Evolutionary conservation across 2,797 vertebrate genomes (phyloP), one percentile per base, ranked within the genome.

Genomic region (Schizopygopsis malacanthus): DNA sequence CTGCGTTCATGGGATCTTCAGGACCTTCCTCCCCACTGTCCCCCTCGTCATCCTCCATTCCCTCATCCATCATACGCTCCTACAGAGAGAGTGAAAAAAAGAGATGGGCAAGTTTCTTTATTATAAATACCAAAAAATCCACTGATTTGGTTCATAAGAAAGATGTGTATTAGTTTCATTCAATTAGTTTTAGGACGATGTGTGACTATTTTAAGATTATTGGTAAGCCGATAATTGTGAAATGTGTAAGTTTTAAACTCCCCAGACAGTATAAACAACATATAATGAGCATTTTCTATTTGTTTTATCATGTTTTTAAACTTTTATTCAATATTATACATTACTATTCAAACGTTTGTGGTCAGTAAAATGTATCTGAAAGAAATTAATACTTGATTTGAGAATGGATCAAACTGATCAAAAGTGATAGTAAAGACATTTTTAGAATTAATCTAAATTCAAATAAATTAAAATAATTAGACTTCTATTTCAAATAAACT

Each of bases 31-130:
- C 97, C 25, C 95, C 95, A 0, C 92, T 95, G 85, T 93, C 91
- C 2, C 82, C 92, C n/a, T 94, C 93, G 18, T 97, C 97, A 11
- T 97, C 97, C 79, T 97, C 96, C 73, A 96, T 90, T 15, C 97
- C 97, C 43, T 98, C 97, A 59, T 99, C 98, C 98, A 99, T 99
- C 80, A 98, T 94, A 61, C 95, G 97, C 80, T 99, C 98, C 98
- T 99, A 85, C 8, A 56, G 15, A 39, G 1, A 25, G 83, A n/a
- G 8, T 22, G 1, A 22, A 56, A n/a, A 12, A 82, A 5, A 82
- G 11, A 70, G 16, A 41, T 22, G 1, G 13, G 1, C 6, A 16
- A 25, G 72, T 65, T 56, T 28, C 4, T 25, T 45, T 41, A 54
- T 41, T 7, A 15, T 25, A 63, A 56, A 56, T 10, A 56, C 54